phyloP scores from a whole-genome alignment of 1,140 invertebrate species.

The Leptonema lineaticorne region DNA sequence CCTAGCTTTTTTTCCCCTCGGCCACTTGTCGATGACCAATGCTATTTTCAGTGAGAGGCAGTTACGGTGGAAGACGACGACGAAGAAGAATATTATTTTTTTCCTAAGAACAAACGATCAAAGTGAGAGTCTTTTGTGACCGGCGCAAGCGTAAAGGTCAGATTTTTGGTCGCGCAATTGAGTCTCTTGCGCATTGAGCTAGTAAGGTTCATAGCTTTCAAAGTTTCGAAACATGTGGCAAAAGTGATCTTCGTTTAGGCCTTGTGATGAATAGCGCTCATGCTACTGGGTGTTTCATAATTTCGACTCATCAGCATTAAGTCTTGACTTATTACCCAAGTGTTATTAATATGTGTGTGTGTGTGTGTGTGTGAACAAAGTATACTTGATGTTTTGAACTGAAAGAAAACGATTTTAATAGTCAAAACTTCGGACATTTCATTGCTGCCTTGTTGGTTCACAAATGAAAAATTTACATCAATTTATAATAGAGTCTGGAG shows the following conservation, averaged over 20 bases:
- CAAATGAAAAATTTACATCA: too few species aligned
- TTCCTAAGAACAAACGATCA: too few species aligned
- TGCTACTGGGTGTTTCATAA: conserved; percentile 23
- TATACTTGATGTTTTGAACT: neutral
- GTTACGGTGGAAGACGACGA: too few species aligned
- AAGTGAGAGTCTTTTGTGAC: neutral
- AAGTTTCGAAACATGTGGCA: neutral
- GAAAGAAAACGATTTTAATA: too few species aligned
- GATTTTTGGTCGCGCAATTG: neutral
- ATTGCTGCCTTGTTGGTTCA: too few species aligned
- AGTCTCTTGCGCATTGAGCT: too few species aligned
- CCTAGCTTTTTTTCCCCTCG: conserved; percentile 8
- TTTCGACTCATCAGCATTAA: conserved; percentile 17
- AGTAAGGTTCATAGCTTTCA: conserved; percentile 1
- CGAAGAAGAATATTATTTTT: too few species aligned
- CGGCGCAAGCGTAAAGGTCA: neutral
- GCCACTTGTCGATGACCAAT: conserved; percentile 8
- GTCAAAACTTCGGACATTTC: too few species aligned
- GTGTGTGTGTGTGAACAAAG: neutral
- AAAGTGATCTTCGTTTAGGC: conserved; percentile 20
- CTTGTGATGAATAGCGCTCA: conserved; percentile 17
- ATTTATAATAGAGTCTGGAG: too few species aligned
- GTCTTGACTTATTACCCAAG: conserved; percentile 10
- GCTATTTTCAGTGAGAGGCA: conserved; percentile 13
- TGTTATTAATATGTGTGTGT: neutral